Evolutionary conservation across 2,888 invertebrate genomes (phyloP).

Genomic region (Leptinotarsa tumamoca): DNA sequence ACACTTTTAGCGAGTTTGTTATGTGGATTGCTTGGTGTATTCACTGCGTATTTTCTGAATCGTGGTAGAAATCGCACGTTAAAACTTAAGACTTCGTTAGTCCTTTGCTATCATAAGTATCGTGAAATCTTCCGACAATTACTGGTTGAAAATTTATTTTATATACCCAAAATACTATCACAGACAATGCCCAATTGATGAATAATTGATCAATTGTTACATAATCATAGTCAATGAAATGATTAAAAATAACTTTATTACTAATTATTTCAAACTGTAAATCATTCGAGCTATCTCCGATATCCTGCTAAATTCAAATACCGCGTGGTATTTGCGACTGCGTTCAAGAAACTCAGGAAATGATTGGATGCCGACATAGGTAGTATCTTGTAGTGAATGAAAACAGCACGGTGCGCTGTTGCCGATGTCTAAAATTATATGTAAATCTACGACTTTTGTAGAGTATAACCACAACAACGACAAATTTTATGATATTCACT

Average conservation of each 20-base stretch:
- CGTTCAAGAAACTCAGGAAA: slow-evolving; percentile 52
- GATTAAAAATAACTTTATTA: background rate
- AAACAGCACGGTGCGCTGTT: slow-evolving; percentile 45
- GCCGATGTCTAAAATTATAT: slow-evolving; percentile 3
- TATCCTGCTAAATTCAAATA: slow-evolving; percentile 20
- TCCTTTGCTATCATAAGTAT: too few species aligned
- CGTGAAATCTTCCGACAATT: too few species aligned
- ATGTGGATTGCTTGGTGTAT: too few species aligned
- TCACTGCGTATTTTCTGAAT: too few species aligned
- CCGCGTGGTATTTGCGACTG: slow-evolving; percentile 50
- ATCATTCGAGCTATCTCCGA: slow-evolving; percentile 1
- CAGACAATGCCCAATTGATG: background rate
- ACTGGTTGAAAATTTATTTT: too few species aligned
- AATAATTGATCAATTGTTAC: slow-evolving; percentile 25
- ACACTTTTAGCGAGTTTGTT: too few species aligned
- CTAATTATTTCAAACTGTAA: slow-evolving; percentile 22
- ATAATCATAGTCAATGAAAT: background rate
- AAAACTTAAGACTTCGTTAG: too few species aligned
- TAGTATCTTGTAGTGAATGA: slow-evolving; percentile 52
- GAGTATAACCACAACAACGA: too few species aligned
- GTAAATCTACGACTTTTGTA: background rate
- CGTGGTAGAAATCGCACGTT: too few species aligned
- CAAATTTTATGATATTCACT: too few species aligned
- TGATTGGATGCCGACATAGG: slow-evolving; percentile 57
- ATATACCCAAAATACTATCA: too few species aligned